Percentiles rank a stretch among this genome's conserved stretches.
phyloP scores from a whole-genome alignment of 1,140 invertebrate genomes.

The Drosophila paulistorum region DNA sequence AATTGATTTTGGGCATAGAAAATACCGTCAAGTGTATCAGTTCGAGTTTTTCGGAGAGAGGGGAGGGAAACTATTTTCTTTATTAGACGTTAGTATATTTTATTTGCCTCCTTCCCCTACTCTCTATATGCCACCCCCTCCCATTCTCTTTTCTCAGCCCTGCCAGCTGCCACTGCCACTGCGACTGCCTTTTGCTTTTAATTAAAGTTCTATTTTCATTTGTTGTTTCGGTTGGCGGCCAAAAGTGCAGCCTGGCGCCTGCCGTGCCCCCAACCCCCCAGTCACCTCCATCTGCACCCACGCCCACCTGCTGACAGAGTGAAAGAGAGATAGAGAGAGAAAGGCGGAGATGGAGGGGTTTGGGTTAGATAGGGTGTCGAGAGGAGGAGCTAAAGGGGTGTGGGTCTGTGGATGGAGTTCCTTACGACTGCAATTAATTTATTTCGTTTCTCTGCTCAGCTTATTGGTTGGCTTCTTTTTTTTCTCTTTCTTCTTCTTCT shows the following conservation, averaged over 20 bases:
- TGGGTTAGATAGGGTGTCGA: neutral
- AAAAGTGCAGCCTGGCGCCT: conserved; percentile 59
- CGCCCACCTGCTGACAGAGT: conserved; percentile 34
- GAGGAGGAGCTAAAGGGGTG: neutral
- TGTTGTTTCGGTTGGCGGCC: conserved; percentile 54
- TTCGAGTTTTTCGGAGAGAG: too few relatives aligned
- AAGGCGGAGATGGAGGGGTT: neutral
- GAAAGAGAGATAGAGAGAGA: conserved; percentile 14
- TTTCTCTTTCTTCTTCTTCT: too few relatives aligned
- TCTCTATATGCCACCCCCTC: neutral
- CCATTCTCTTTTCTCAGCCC: neutral
- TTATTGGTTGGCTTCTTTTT: conserved; percentile 39
- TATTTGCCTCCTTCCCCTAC: conserved; percentile 24
- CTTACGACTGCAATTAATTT: conserved; percentile 72
- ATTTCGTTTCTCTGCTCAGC: conserved; percentile 43
- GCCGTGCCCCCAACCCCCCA: conserved; percentile 25
- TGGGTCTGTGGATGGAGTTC: neutral
- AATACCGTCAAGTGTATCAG: conserved; percentile 4
- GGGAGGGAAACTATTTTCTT: conserved; percentile 46
- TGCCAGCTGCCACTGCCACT: conserved; percentile 19
- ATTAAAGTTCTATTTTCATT: conserved; percentile 78
- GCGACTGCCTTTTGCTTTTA: conserved; percentile 50
- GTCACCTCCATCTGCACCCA: conserved; percentile 10
- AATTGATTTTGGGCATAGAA: too few relatives aligned
- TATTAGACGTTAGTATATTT: conserved; percentile 64